Conservation (phyloP, 2,113 vertebrate genomes). For the Macrotus californicus region DNA sequence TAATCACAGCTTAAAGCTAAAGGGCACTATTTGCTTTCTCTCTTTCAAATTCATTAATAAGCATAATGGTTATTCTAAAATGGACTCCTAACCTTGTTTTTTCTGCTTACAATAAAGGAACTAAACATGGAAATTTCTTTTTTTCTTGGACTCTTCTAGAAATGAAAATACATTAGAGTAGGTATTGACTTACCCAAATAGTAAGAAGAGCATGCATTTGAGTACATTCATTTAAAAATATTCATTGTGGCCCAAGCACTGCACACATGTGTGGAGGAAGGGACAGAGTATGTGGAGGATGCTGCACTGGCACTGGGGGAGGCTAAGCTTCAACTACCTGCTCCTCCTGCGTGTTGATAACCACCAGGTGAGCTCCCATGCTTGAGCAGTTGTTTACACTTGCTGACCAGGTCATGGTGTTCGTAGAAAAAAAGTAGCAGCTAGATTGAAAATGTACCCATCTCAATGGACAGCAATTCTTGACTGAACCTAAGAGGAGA, state of each 20-base stretch:
- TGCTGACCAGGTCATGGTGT: background rate
- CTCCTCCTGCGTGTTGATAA: constrained; percentile 70
- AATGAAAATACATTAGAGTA: background rate
- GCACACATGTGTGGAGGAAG: background rate
- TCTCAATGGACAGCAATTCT: constrained; percentile 39
- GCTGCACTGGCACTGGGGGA: background rate
- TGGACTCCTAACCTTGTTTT: background rate
- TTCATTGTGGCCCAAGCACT: background rate
- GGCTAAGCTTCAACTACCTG: constrained; percentile 62
- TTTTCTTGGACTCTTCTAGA: background rate
- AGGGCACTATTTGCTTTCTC: background rate
- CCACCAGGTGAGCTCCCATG: constrained; percentile 72
- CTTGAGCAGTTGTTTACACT: constrained; percentile 70
- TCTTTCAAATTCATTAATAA: background rate
- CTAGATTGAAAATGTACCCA: constrained; percentile 67
- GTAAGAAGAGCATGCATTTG: background rate
- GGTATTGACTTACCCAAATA: background rate
- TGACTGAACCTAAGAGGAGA: constrained; percentile 32
- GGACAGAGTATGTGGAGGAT: background rate
- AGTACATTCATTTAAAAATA: background rate
- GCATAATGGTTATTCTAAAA: background rate
- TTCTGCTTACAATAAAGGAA: background rate
- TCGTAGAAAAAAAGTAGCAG: constrained; percentile 70
- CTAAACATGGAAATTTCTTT: background rate
- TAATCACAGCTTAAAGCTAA: background rate